These are phyloP conservation scores for Naja naja DNA, from an alignment of 2,113 vertebrate species.

Conservation along the genomic window DNA sequence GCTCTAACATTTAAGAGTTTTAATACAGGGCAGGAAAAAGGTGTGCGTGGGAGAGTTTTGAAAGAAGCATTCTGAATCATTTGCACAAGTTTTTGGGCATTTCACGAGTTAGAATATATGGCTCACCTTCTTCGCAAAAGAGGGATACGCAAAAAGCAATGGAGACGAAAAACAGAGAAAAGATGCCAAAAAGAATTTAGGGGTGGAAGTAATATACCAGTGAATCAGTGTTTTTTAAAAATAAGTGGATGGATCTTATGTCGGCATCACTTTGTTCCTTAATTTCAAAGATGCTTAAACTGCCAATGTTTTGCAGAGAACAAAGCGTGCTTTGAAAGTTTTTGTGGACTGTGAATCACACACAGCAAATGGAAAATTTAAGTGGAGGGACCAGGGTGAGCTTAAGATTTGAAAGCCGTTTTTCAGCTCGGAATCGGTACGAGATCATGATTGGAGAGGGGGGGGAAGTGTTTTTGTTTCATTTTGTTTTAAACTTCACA, in stretches of 20 bases:
- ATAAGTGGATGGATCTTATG: neutral
- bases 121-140: neutral
- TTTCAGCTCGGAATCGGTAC: neutral
- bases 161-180: neutral
- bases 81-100: neutral
- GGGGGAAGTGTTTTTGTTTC: neutral
- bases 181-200: neutral
- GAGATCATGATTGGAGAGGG: accelerated
- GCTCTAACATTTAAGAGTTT: neutral
- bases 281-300: neutral
- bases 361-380: neutral
- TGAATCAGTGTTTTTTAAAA: neutral
- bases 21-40: too few species aligned
- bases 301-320: neutral
- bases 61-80: neutral
- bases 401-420: neutral
- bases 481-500: neutral
- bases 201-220: neutral
- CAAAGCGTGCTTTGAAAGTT: neutral
- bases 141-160: neutral
- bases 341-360: neutral
- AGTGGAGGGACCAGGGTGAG: neutral
- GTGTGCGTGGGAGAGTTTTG: neutral
- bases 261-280: neutral
- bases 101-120: neutral